These are phyloP conservation scores for Wasmannia auropunctata DNA, from an alignment of 1,140 invertebrate species.

Conservation along the genomic window DNA sequence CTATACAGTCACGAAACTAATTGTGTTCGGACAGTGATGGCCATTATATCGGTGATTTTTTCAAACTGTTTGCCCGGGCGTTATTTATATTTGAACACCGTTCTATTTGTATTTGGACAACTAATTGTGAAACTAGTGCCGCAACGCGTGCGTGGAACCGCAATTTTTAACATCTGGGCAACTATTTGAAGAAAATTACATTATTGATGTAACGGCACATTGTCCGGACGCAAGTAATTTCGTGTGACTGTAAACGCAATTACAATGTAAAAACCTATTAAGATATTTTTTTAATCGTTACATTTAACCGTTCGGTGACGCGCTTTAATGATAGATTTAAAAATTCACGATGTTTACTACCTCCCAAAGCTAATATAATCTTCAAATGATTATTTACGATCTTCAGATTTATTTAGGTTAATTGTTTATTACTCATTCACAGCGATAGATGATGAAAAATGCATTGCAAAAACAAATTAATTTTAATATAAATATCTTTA, in stretches of 20 bases:
- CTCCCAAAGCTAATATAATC: neutral
- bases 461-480: neutral
- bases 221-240: too few relatives aligned
- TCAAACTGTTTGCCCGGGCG: too few relatives aligned
- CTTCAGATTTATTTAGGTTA: neutral
- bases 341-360: neutral
- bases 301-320: neutral
- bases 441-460: neutral
- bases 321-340: neutral
- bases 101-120: too few relatives aligned
- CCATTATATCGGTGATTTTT: too few relatives aligned
- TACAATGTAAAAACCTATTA: neutral
- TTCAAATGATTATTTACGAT: neutral
- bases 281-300: neutral
- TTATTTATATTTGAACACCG: too few relatives aligned
- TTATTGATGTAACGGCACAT: too few relatives aligned
- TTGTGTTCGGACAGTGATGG: too few relatives aligned
- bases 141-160: too few relatives aligned
- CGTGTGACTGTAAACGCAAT: neutral
- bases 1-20: too few relatives aligned
- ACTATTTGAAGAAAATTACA: too few relatives aligned
- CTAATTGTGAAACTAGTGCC: too few relatives aligned
- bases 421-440: neutral
- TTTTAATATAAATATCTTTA: neutral
- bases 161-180: too few relatives aligned